Conservation (phyloP, 2,113 vertebrate species). For the Propithecus coquereli region DNA sequence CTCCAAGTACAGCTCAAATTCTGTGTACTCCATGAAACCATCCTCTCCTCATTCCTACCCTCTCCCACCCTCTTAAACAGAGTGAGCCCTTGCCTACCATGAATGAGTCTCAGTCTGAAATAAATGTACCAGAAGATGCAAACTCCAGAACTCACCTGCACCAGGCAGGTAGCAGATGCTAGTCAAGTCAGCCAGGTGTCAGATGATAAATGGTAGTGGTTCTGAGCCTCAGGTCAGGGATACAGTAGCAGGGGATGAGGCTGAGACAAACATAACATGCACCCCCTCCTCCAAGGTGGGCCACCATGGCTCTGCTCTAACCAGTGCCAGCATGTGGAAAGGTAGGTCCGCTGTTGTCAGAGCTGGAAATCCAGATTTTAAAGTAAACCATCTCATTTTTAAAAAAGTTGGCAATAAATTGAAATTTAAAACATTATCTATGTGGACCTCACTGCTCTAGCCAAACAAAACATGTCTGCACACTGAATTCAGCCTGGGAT, state of each 20-base stretch:
- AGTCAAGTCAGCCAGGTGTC: neutral
- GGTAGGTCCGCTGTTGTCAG: neutral
- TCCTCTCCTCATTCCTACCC: neutral
- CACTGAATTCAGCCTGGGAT: neutral
- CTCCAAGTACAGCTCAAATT: neutral
- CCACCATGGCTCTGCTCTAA: neutral
- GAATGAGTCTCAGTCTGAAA: neutral
- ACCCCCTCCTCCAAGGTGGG: fast-evolving
- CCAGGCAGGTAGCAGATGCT: neutral
- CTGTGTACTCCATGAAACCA: neutral
- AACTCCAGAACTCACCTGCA: neutral
- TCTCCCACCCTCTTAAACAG: neutral
- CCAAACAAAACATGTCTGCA: neutral
- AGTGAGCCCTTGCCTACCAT: neutral
- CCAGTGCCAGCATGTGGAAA: neutral
- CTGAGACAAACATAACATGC: neutral
- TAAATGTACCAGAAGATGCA: neutral
- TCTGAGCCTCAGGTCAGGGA: neutral
- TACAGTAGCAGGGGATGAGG: neutral
- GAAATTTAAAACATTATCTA: neutral
- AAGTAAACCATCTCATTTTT: neutral
- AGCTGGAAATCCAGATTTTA: neutral
- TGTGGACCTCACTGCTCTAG: neutral
- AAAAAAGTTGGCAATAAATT: neutral
- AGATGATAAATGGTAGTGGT: neutral